Conservation (phyloP, 2,888 invertebrate species). For the Volucella zonaria region DNA sequence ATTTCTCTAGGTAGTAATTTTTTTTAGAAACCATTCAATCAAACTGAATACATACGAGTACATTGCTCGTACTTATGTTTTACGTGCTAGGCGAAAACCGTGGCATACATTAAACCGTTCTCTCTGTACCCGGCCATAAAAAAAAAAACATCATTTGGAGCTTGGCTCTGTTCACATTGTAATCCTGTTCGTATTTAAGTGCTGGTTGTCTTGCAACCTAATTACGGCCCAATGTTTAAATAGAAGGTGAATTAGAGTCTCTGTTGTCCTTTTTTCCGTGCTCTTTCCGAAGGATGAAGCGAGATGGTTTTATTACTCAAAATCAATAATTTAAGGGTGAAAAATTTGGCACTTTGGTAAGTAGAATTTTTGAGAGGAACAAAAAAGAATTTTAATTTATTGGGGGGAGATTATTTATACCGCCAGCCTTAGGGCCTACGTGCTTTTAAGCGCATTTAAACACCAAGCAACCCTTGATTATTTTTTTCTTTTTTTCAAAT, state of each 20-base stretch:
- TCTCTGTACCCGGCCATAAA: neutral
- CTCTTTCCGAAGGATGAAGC: neutral
- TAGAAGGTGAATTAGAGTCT: conserved; percentile 10
- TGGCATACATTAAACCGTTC: conserved; percentile 20
- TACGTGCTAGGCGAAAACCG: conserved; percentile 17
- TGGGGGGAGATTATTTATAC: conserved; percentile 30
- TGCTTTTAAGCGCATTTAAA: conserved; percentile 54
- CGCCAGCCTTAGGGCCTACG: conserved; percentile 39
- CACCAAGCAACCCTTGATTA: neutral
- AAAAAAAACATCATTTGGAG: conserved; percentile 13
- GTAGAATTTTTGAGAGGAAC: neutral
- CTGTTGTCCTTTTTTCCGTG: neutral
- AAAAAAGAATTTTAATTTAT: conserved; percentile 41
- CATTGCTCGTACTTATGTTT: conserved; percentile 31
- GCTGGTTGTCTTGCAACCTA: conserved; percentile 22
- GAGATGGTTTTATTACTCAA: conserved; percentile 13
- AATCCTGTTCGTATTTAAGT: conserved; percentile 31
- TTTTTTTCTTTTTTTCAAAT: conserved; percentile 16
- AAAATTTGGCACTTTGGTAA: conserved; percentile 12
- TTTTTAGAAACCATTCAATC: too few species aligned
- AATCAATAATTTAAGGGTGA: conserved; percentile 61
- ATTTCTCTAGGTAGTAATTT: too few species aligned
- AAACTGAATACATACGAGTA: conserved; percentile 12
- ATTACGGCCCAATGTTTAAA: conserved; percentile 43
- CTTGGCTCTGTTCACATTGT: conserved; percentile 7